phyloP scores from a whole-genome alignment of 2,888 invertebrate genomes.

The Tetropium fuscum region DNA sequence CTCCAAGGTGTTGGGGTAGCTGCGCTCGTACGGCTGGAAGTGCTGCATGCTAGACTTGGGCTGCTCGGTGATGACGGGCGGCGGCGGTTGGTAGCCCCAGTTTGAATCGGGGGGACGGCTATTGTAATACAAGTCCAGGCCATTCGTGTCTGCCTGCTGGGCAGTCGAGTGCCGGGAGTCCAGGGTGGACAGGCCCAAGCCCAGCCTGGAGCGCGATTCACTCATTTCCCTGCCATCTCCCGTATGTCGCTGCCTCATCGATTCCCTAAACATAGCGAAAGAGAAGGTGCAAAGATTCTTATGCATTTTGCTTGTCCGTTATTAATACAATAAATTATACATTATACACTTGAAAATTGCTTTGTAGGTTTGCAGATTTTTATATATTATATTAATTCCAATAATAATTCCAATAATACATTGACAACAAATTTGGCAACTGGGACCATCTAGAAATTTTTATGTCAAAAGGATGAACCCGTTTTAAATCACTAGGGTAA shows the following conservation, averaged over 20 bases:
- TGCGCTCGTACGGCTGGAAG: slow-evolving; percentile 89
- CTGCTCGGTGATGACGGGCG: slow-evolving; percentile 91
- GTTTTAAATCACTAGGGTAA: too few relatives aligned
- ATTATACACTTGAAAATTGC: too few relatives aligned
- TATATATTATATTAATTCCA: too few relatives aligned
- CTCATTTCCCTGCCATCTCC: slow-evolving; percentile 86
- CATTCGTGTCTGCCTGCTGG: slow-evolving; percentile 70
- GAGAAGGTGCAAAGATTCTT: too few relatives aligned
- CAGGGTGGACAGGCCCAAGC: slow-evolving; percentile 75
- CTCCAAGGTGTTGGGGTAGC: slow-evolving; percentile 89
- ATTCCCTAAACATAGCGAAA: slow-evolving; percentile 62
- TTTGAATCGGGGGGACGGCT: slow-evolving; percentile 72
- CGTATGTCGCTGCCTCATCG: slow-evolving; percentile 69
- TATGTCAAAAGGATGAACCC: too few relatives aligned
- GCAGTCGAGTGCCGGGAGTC: slow-evolving; percentile 62
- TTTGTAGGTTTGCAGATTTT: too few relatives aligned
- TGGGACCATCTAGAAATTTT: too few relatives aligned
- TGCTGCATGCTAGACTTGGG: slow-evolving; percentile 84
- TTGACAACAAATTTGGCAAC: too few relatives aligned
- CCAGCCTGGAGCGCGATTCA: slow-evolving; percentile 80
- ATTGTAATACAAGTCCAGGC: slow-evolving; percentile 81
- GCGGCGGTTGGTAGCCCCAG: slow-evolving; percentile 84
- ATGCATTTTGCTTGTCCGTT: too few relatives aligned
- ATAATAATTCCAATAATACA: too few relatives aligned
- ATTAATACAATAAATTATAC: too few relatives aligned